Conservation (phyloP, 2,113 vertebrate species). For the Numenius arquata region DNA sequence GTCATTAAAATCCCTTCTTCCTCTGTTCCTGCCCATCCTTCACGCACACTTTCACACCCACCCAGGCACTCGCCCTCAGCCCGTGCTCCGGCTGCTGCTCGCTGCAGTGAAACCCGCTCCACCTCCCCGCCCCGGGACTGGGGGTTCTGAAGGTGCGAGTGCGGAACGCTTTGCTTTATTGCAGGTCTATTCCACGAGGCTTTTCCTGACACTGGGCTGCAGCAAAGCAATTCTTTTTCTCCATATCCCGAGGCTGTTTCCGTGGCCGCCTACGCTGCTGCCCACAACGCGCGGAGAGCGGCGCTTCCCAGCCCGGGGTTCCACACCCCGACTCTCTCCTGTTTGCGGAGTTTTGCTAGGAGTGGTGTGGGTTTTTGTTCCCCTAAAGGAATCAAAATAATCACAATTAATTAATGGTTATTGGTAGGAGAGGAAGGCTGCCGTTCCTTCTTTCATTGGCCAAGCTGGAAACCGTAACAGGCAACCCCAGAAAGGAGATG, state of each 20-base stretch:
- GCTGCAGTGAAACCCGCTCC: background rate
- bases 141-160: background rate
- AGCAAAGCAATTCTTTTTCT: background rate
- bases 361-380: background rate
- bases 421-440: background rate
- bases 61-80: rapidly evolving
- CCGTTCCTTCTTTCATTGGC: background rate
- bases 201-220: background rate
- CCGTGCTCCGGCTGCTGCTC: rapidly evolving
- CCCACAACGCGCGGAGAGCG: background rate
- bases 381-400: background rate
- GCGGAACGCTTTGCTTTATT: background rate
- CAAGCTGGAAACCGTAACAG: background rate
- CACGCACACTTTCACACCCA: background rate
- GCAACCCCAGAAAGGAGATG: rapidly evolving
- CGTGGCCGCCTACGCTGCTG: background rate
- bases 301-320: background rate
- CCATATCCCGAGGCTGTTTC: background rate
- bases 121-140: background rate
- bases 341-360: background rate
- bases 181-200: background rate
- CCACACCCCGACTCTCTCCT: background rate
- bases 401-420: background rate
- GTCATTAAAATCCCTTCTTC: slow-evolving; percentile 25
- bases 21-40: background rate